phyloP scores from a whole-genome alignment of 2,888 invertebrate genomes.

The Watsonalla binaria region DNA sequence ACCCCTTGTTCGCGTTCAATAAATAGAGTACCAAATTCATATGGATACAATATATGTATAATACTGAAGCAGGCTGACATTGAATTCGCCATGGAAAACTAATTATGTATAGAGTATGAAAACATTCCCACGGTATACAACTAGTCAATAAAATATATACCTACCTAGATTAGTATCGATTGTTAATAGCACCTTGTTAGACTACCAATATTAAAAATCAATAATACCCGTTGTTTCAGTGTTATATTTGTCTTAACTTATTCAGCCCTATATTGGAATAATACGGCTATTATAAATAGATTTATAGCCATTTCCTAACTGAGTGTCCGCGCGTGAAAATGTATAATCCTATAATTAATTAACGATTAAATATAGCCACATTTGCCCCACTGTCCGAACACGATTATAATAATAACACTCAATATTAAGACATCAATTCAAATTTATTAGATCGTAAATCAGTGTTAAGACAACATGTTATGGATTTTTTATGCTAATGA shows the following conservation, averaged over 20 bases:
- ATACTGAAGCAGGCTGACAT: no score
- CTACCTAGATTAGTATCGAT: no score
- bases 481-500: slow-evolving; percentile 44
- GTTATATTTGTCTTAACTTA: neutral
- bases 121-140: no score
- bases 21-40: no score
- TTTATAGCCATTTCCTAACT: neutral
- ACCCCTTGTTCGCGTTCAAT: no score
- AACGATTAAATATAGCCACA: neutral
- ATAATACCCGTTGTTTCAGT: no score
- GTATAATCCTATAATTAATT: neutral
- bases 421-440: slow-evolving; percentile 43
- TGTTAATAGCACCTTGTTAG: no score
- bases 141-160: no score
- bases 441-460: slow-evolving; percentile 45
- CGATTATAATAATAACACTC: slow-evolving; percentile 25
- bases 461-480: slow-evolving; percentile 34
- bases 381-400: slow-evolving; percentile 3
- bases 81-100: no score
- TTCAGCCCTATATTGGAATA: neutral
- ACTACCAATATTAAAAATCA: no score
- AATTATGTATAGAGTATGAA: no score
- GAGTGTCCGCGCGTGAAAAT: neutral
- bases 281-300: neutral
- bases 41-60: no score